A percentile compares a stretch with the other conserved stretches of the same genome.
Conservation (phyloP, 1,140 invertebrate genomes). For the Heterodera carotae region DNA sequence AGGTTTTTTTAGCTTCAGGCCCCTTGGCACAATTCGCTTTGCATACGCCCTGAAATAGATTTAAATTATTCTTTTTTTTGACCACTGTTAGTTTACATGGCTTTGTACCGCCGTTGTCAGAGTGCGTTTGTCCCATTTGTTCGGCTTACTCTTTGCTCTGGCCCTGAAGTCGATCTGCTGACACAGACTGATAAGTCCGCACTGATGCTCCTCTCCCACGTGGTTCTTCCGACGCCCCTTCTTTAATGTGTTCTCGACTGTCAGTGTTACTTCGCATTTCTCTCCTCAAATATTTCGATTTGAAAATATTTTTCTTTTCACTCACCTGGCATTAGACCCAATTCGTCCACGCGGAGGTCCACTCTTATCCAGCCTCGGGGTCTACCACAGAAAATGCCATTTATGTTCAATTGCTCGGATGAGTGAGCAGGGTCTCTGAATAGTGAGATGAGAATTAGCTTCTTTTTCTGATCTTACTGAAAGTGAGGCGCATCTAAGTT, state of each 20-base stretch:
- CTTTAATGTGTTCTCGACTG: constrained; percentile 49
- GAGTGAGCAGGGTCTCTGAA: constrained; percentile 21
- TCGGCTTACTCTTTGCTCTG: constrained; percentile 16
- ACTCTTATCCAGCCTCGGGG: constrained; percentile 46
- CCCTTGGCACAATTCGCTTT: constrained; percentile 45
- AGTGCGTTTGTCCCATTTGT: constrained; percentile 36
- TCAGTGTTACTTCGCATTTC: constrained; percentile 33
- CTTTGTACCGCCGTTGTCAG: constrained; percentile 53
- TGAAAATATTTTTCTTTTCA: constrained; percentile 10
- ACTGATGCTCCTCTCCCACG: constrained; percentile 38
- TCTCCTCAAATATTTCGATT: constrained; percentile 32
- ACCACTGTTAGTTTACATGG: constrained; percentile 34
- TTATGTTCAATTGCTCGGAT: constrained; percentile 38
- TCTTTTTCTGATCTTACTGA: background rate
- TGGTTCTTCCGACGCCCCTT: constrained; percentile 43
- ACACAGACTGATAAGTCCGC: constrained; percentile 48
- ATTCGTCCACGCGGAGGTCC: constrained; percentile 40
- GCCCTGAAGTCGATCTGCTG: constrained; percentile 52
- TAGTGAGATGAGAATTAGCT: background rate
- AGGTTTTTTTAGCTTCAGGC: constrained; percentile 43
- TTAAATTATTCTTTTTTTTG: background rate
- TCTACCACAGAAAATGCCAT: constrained; percentile 34
- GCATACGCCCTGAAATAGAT: constrained; percentile 48
- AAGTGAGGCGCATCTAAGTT: constrained; percentile 57
- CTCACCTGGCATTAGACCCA: constrained; percentile 49